phyloP scores from a whole-genome alignment of 2,113 vertebrate species.

The Casuarius casuarius region DNA sequence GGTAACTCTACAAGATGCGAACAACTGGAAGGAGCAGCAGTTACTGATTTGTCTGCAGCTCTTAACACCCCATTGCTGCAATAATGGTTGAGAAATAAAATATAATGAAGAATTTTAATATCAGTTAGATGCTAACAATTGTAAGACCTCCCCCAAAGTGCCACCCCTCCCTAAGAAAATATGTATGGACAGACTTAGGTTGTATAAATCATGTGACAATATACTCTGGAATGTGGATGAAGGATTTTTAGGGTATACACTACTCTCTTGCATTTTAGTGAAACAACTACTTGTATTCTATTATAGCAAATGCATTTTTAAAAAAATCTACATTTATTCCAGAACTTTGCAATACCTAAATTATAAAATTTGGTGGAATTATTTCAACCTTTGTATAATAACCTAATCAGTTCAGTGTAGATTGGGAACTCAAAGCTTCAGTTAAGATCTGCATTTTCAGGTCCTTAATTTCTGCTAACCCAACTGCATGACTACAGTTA shows the following conservation, averaged over 20 bases:
- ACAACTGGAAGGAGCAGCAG: background rate
- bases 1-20: background rate
- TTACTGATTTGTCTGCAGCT: background rate
- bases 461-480: constrained; percentile 48
- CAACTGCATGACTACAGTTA: constrained; percentile 19
- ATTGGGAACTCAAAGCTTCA: constrained; percentile 43
- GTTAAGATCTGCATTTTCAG: constrained; percentile 52
- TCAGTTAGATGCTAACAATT: background rate
- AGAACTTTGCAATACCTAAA: background rate
- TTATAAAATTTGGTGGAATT: background rate
- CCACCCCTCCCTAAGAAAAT: background rate
- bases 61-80: background rate
- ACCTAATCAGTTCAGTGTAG: constrained; percentile 16
- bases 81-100: background rate
- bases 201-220: background rate
- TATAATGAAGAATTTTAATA: background rate
- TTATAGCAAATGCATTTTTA: background rate
- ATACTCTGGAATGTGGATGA: background rate
- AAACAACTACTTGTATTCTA: background rate
- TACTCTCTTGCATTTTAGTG: background rate
- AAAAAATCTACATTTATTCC: background rate
- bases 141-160: background rate
- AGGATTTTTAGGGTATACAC: background rate
- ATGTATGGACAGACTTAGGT: background rate
- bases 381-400: constrained; percentile 26